phyloP scores from a whole-genome alignment of 2,888 invertebrate species.

The Cartodere bifasciata region DNA sequence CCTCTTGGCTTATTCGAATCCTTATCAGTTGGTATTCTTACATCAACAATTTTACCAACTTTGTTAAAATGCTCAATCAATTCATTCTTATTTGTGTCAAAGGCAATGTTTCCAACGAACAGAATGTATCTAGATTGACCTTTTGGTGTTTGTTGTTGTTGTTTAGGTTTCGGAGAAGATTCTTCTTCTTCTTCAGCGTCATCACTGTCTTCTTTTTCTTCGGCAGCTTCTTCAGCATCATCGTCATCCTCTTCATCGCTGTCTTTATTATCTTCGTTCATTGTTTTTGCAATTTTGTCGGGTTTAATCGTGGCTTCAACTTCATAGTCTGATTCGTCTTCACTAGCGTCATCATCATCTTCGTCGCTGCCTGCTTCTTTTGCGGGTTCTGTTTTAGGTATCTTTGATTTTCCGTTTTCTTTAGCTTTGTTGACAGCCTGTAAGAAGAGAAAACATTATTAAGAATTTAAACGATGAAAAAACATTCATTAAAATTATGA shows the following conservation, averaged over 20 bases:
- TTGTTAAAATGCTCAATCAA: conserved; percentile 35
- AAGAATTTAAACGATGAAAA: no score
- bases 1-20: conserved; percentile 31
- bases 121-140: conserved; percentile 30
- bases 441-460: no score
- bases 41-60: conserved; percentile 28
- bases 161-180: conserved; percentile 3
- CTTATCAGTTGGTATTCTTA: conserved; percentile 31
- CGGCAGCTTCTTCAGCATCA: conserved; percentile 11
- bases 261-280: conserved; percentile 10
- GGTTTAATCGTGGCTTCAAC: conserved; percentile 11
- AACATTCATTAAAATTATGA: no score
- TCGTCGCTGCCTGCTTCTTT: conserved; percentile 3
- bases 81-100: conserved; percentile 28
- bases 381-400: conserved; percentile 10
- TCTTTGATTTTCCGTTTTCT: conserved; percentile 9
- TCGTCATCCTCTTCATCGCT: conserved; percentile 12
- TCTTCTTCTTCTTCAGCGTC: conserved; percentile 4
- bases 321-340: conserved; percentile 15
- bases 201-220: conserved; percentile 8
- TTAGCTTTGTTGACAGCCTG: not conserved
- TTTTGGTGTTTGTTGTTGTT: conserved; percentile 3
- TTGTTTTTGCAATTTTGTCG: conserved; percentile 12
- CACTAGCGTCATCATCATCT: conserved; percentile 8
- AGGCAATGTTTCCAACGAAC: conserved; percentile 37